phyloP scores from a whole-genome alignment of 1,140 invertebrate genomes.

The Polyergus mexicanus region DNA sequence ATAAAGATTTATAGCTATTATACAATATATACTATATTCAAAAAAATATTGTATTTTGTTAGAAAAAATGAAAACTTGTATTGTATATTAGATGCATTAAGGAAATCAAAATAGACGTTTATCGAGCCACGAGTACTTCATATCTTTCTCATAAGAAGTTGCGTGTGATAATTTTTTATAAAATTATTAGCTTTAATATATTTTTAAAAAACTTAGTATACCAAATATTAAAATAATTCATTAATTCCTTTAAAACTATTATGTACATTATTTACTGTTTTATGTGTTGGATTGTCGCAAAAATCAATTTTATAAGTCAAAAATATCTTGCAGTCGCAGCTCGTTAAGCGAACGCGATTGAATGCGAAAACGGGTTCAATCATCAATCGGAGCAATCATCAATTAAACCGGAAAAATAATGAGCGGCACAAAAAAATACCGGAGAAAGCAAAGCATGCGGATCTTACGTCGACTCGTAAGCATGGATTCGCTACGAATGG shows the following conservation, averaged over 20 bases:
- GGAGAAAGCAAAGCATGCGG: constrained; percentile 15
- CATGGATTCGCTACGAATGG: constrained; percentile 25
- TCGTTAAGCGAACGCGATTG: constrained; percentile 25
- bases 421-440: constrained; percentile 2
- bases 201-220: background rate
- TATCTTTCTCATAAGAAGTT: background rate
- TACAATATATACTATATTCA: no score
- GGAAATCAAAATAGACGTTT: background rate
- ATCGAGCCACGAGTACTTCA: background rate
- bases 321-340: background rate
- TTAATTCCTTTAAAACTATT: background rate
- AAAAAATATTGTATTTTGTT: background rate
- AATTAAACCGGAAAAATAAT: constrained; percentile 48
- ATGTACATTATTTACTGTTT: background rate
- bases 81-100: background rate
- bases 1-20: background rate
- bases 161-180: background rate
- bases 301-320: background rate
- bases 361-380: background rate
- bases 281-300: background rate
- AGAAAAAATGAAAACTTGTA: background rate
- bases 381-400: constrained; percentile 5
- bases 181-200: constrained; percentile 5
- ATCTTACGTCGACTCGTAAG: constrained; percentile 14
- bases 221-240: background rate